Evolutionary conservation across 1,140 invertebrate species (phyloP).

Genomic region (Asbolus verrucosus): DNA sequence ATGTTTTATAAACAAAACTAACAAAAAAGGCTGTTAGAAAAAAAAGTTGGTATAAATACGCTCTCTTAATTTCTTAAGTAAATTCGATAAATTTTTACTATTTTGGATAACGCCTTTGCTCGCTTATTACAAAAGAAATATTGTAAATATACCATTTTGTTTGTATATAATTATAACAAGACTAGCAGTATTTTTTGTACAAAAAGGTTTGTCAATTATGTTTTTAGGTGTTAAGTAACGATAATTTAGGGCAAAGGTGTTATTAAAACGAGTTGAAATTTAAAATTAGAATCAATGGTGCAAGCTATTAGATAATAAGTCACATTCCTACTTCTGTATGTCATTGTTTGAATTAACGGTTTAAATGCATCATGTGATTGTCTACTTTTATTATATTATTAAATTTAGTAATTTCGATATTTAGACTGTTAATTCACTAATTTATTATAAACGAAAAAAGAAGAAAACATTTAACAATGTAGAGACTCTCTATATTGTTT

Average conservation of each 20-base stretch:
- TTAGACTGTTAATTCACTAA: slow-evolving; percentile 52
- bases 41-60: slow-evolving; percentile 50
- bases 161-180: slow-evolving; percentile 52
- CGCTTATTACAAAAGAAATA: slow-evolving; percentile 46
- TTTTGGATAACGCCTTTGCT: slow-evolving; percentile 46
- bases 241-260: slow-evolving; percentile 52
- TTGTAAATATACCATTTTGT: slow-evolving; percentile 53
- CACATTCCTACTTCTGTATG: slow-evolving; percentile 57
- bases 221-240: slow-evolving; percentile 50
- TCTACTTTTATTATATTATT: slow-evolving; percentile 43
- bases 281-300: slow-evolving; percentile 59
- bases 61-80: slow-evolving; percentile 44
- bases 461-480: slow-evolving; percentile 45
- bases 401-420: slow-evolving; percentile 45
- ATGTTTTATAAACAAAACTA: slow-evolving; percentile 59
- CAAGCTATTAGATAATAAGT: slow-evolving; percentile 55
- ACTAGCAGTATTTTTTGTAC: slow-evolving; percentile 57
- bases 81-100: slow-evolving; percentile 37
- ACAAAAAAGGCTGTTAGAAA: slow-evolving; percentile 52
- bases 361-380: slow-evolving; percentile 52
- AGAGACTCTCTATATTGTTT: slow-evolving; percentile 27
- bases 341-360: slow-evolving; percentile 49
- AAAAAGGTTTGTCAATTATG: slow-evolving; percentile 55
- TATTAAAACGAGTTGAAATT: slow-evolving; percentile 47
- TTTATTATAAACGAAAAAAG: slow-evolving; percentile 41